Percentiles rank a stretch among this genome's conserved stretches.
These are phyloP conservation scores for Leptinotarsa undecemlineata DNA, from an alignment of 1,140 invertebrate species.

Conservation along the genomic window DNA sequence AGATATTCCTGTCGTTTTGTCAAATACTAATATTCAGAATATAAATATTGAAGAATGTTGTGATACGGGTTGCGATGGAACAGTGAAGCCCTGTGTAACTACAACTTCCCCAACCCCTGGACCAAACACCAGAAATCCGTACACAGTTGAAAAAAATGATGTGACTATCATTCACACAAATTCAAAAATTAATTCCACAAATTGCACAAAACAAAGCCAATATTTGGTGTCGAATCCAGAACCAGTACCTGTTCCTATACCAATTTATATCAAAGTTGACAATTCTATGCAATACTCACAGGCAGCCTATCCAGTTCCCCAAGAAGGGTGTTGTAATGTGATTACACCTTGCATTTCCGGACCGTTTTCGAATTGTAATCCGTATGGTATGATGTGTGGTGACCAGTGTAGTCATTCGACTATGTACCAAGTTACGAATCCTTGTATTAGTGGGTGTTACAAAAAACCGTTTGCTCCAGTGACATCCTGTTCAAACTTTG, in stretches of 20 bases:
- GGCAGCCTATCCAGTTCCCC: not conserved
- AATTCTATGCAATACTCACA: not conserved
- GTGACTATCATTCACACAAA: too few relatives aligned
- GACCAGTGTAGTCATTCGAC: not conserved
- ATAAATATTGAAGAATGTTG: too few relatives aligned
- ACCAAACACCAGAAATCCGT: too few relatives aligned
- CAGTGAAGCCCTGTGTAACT: too few relatives aligned
- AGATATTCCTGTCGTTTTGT: too few relatives aligned
- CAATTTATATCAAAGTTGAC: not conserved
- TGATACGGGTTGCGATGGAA: too few relatives aligned
- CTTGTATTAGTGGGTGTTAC: constrained; percentile 19
- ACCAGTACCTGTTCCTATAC: constrained; percentile 20
- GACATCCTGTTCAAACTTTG: not conserved
- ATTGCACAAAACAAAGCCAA: too few relatives aligned
- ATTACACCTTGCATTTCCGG: not conserved
- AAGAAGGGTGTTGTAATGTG: too few relatives aligned
- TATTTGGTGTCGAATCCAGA: not conserved
- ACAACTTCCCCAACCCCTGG: too few relatives aligned
- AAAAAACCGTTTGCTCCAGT: not conserved
- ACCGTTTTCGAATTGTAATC: not conserved
- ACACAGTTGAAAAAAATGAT: too few relatives aligned
- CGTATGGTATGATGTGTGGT: not conserved
- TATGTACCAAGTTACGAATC: constrained; percentile 22
- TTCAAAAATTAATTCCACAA: too few relatives aligned
- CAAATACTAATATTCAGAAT: too few relatives aligned